Percentiles rank a stretch among this genome's conserved stretches.
phyloP scores from a whole-genome alignment of 2,113 vertebrate genomes.

The Tachuris rubrigastra region DNA sequence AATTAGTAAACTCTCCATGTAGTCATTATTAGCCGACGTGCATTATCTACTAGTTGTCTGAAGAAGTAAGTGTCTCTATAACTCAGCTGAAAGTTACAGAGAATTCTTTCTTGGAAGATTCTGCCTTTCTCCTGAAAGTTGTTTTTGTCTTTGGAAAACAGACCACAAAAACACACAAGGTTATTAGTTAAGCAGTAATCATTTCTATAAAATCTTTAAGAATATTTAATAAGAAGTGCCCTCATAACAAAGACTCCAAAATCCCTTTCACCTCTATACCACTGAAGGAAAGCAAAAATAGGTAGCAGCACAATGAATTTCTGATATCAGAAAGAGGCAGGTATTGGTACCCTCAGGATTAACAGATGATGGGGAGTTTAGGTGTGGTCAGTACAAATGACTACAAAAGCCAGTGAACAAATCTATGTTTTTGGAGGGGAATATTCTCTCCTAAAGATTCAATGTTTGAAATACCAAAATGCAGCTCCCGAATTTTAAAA shows the following conservation, averaged over 20 bases:
- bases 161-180: background rate
- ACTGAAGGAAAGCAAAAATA: background rate
- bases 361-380: background rate
- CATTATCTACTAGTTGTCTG: background rate
- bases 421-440: background rate
- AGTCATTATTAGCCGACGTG: background rate
- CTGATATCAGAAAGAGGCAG: background rate
- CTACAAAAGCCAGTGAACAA: no score
- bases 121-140: rapidly evolving
- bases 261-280: background rate
- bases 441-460: background rate
- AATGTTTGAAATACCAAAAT: background rate
- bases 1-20: background rate
- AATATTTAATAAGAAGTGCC: background rate
- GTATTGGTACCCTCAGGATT: background rate
- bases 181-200: background rate
- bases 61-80: background rate
- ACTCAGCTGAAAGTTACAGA: background rate
- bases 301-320: background rate
- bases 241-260: background rate
- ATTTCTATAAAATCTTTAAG: background rate
- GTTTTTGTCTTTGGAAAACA: background rate
- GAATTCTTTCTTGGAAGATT: background rate
- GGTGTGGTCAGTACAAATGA: background rate
- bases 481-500: background rate